These are phyloP conservation scores for Xestia c-nigrum DNA, from an alignment of 2,888 invertebrate species.

Conservation along the genomic window DNA sequence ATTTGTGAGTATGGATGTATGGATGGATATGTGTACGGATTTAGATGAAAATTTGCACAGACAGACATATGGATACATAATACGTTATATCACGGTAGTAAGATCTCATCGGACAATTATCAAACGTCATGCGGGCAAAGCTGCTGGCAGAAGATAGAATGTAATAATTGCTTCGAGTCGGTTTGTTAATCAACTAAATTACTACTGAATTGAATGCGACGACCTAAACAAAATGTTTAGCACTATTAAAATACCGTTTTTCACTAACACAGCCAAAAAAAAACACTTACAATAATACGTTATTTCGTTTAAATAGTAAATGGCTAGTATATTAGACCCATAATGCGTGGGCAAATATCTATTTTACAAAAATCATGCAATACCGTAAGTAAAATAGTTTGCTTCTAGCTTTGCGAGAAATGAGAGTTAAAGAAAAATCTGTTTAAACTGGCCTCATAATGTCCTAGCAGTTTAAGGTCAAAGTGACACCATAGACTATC, in stretches of 20 bases:
- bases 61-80: too few species aligned
- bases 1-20: too few species aligned
- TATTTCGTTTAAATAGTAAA: not conserved
- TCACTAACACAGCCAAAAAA: not conserved
- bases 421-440: not conserved
- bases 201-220: not conserved
- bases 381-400: not conserved
- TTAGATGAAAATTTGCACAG: too few species aligned
- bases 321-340: not conserved
- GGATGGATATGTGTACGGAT: too few species aligned
- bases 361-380: not conserved
- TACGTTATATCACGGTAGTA: too few species aligned
- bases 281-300: not conserved
- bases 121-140: too few species aligned
- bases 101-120: too few species aligned
- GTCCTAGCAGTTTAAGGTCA: not conserved
- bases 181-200: not conserved
- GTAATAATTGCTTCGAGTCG: not conserved
- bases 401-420: not conserved
- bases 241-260: slow-evolving; percentile 2
- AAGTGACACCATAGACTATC: not conserved
- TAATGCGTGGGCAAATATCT: not conserved
- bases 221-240: not conserved
- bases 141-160: not conserved
- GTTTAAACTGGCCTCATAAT: not conserved